Conservation (phyloP, 2,797 vertebrate species). For the Botia kubotai region DNA sequence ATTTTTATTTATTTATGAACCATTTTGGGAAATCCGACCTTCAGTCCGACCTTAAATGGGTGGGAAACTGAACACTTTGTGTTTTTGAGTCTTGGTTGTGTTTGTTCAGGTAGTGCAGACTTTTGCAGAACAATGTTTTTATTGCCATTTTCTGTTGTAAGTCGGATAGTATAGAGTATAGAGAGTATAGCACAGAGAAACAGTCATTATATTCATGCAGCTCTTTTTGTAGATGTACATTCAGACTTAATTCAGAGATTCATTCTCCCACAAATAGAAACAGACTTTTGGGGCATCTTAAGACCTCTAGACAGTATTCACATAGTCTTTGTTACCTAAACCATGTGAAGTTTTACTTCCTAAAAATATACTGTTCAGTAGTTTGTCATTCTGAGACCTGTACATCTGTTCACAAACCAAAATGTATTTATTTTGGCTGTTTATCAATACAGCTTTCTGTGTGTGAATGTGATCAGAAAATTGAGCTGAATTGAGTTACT, state of each 20-base stretch:
- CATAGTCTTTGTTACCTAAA: neutral
- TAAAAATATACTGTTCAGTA: neutral
- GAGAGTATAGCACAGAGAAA: neutral
- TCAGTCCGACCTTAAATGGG: too few relatives aligned
- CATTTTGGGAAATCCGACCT: too few relatives aligned
- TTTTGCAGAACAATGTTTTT: too few relatives aligned
- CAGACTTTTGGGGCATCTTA: neutral
- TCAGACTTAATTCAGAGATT: neutral
- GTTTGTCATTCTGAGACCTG: neutral
- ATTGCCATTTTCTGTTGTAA: neutral
- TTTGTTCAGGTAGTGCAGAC: too few relatives aligned
- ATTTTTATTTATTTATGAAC: too few relatives aligned
- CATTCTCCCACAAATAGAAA: neutral
- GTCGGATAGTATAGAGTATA: neutral
- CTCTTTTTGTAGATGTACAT: neutral
- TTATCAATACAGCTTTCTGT: neutral
- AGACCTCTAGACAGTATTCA: neutral
- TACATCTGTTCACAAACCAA: neutral
- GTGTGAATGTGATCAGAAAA: conserved; percentile 3
- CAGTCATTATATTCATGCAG: neutral
- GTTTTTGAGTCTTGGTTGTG: too few relatives aligned
- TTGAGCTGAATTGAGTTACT: neutral
- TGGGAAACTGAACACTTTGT: too few relatives aligned
- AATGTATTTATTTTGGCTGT: neutral
- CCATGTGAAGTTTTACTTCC: neutral